These are phyloP conservation scores for Lampropteryx suffumata DNA, from an alignment of 2,888 invertebrate genomes.

Conservation along the genomic window DNA sequence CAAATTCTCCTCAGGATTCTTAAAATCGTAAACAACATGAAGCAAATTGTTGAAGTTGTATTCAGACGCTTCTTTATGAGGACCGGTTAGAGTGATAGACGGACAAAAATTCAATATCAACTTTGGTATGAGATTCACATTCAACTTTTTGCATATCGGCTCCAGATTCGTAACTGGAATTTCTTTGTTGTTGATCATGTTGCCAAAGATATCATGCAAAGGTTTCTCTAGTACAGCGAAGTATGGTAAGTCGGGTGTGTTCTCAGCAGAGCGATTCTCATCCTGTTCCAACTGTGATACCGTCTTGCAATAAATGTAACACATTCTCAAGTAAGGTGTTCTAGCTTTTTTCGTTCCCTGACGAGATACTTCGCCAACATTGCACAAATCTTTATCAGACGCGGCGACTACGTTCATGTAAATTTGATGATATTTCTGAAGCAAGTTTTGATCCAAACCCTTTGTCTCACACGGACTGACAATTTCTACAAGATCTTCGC, in stretches of 20 bases:
- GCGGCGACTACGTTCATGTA: constrained; percentile 77
- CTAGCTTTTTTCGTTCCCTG: constrained; percentile 65
- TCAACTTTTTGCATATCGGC: constrained; percentile 85
- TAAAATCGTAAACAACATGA: constrained; percentile 70
- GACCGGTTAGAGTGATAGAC: constrained; percentile 76
- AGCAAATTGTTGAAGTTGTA: constrained; percentile 65
- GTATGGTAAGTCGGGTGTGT: constrained; percentile 58
- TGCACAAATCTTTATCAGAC: constrained; percentile 74
- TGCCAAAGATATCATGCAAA: constrained; percentile 85
- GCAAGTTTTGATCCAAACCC: constrained; percentile 56
- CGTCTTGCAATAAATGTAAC: constrained; percentile 83
- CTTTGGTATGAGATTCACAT: constrained; percentile 89
- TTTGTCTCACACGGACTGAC: constrained; percentile 49
- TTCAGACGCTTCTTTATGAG: constrained; percentile 64
- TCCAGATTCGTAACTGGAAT: constrained; percentile 87
- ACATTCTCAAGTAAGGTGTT: constrained; percentile 77
- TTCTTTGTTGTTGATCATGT: constrained; percentile 86
- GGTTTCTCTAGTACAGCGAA: constrained; percentile 79
- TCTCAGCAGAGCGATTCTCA: constrained; percentile 51
- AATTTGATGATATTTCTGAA: constrained; percentile 74
- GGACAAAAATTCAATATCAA: constrained; percentile 89
- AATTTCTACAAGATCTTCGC: constrained; percentile 71
- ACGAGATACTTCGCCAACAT: constrained; percentile 64
- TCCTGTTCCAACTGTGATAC: constrained; percentile 78
- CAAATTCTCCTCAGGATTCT: constrained; percentile 73